Evolutionary conservation across 2,113 vertebrate genomes (phyloP).

Genomic region (Oryzias curvinotus): DNA sequence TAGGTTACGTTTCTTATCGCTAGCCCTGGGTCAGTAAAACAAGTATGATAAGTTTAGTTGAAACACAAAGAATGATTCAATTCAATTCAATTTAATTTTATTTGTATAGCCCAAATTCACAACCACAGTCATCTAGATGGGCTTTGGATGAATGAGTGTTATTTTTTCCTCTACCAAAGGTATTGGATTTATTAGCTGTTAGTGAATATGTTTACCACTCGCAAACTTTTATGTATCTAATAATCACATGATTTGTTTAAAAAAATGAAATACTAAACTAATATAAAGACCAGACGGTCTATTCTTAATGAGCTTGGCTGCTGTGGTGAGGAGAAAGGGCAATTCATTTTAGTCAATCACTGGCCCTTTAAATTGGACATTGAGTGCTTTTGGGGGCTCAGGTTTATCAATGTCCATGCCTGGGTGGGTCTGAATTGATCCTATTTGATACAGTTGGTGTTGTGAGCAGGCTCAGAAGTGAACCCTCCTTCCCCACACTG

Average conservation of each 20-base stretch:
- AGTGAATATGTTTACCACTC: neutral
- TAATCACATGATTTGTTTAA: slow-evolving; percentile 1
- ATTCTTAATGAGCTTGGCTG: slow-evolving; percentile 52
- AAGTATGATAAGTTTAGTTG: neutral
- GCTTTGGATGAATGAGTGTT: too few relatives aligned
- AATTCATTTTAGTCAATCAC: slow-evolving; percentile 71
- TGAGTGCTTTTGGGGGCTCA: slow-evolving; percentile 66
- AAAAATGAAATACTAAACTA: slow-evolving; percentile 25
- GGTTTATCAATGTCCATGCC: slow-evolving; percentile 74
- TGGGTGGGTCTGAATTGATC: slow-evolving; percentile 64
- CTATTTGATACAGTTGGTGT: slow-evolving; percentile 64
- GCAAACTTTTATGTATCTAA: neutral
- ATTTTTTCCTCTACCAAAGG: neutral
- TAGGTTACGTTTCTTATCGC: slow-evolving; percentile 95
- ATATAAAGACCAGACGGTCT: slow-evolving; percentile 53
- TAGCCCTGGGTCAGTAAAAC: slow-evolving; percentile 80
- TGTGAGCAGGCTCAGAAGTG: slow-evolving; percentile 34
- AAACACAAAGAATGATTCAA: neutral
- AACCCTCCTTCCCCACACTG: slow-evolving; percentile 40
- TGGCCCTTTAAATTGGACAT: slow-evolving; percentile 76
- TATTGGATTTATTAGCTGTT: neutral
- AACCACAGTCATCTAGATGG: too few relatives aligned
- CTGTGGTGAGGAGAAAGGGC: slow-evolving; percentile 52
- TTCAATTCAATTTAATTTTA: too few relatives aligned
- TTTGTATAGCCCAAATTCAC: too few relatives aligned